Conservation (phyloP, 1,140 invertebrate species). For the Listronotus oregonensis region DNA sequence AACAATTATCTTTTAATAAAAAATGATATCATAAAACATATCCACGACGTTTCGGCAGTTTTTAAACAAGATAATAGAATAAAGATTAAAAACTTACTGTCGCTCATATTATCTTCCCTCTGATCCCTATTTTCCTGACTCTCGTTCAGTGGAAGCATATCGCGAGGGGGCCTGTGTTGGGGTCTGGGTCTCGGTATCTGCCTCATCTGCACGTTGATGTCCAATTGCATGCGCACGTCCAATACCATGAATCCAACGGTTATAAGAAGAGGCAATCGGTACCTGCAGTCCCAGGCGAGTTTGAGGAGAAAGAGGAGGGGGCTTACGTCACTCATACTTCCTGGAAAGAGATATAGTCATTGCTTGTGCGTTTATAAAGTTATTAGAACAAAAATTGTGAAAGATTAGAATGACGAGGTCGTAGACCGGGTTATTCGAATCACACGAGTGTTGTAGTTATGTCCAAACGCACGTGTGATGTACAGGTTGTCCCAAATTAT, state of each 20-base stretch:
- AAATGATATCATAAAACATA: too few species aligned
- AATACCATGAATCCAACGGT: conserved; percentile 59
- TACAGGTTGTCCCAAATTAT: too few species aligned
- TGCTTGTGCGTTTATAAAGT: too few species aligned
- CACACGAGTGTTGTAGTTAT: too few species aligned
- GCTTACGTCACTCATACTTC: conserved; percentile 29
- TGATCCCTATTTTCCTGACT: neutral
- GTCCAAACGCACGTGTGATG: too few species aligned
- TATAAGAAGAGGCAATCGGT: conserved; percentile 58
- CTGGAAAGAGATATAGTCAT: conserved; percentile 4
- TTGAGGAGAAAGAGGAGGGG: conserved; percentile 60
- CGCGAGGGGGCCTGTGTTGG: neutral
- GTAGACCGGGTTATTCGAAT: too few species aligned
- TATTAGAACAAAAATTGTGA: too few species aligned
- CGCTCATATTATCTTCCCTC: conserved; percentile 20
- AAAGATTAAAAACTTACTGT: conserved; percentile 25
- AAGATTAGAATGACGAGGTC: too few species aligned
- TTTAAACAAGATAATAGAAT: too few species aligned
- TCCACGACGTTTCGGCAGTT: too few species aligned
- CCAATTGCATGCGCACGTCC: conserved; percentile 60
- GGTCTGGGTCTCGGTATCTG: conserved; percentile 39
- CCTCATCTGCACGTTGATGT: conserved; percentile 58
- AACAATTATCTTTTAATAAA: too few species aligned
- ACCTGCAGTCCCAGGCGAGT: conserved; percentile 59
- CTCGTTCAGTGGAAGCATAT: conserved; percentile 10